Evolutionary conservation across 2,113 vertebrate species (phyloP).

Genomic region (Ptilorrhoa leucosticta): DNA sequence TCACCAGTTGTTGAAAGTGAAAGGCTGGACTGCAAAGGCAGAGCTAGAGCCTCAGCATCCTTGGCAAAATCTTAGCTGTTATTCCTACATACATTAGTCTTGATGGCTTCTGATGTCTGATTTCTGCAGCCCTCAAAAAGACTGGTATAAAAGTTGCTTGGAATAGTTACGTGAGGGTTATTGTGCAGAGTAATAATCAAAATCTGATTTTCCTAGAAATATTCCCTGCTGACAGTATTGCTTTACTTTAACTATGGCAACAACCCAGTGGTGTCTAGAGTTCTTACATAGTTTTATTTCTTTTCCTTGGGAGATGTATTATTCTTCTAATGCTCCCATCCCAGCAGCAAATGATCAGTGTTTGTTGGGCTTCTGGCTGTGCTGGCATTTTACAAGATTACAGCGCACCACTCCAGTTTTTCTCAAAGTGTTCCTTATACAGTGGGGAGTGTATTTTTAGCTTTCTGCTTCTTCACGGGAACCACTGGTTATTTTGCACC

Average conservation of each 20-base stretch:
- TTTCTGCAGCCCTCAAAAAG: background rate
- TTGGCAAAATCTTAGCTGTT: background rate
- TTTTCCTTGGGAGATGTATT: background rate
- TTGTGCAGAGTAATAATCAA: background rate
- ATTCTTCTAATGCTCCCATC: background rate
- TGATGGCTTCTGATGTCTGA: background rate
- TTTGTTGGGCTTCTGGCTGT: background rate
- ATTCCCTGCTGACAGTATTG: background rate
- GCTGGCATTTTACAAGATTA: background rate
- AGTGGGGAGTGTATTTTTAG: background rate
- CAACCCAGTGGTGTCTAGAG: background rate
- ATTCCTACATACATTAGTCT: rapidly evolving
- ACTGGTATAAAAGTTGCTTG: background rate
- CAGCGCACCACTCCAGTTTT: background rate
- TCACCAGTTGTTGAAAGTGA: background rate
- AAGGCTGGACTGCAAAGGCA: background rate
- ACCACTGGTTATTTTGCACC: background rate
- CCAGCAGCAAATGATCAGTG: background rate
- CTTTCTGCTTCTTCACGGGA: background rate
- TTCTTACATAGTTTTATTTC: background rate
- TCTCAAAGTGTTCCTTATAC: background rate
- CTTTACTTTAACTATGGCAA: background rate
- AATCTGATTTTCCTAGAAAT: background rate
- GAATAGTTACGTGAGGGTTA: background rate
- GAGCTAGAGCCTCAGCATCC: background rate